A percentile compares a stretch with the other conserved stretches of the same genome.
These are phyloP conservation scores for Sigmodon hispidus DNA, from an alignment of 2,113 vertebrate genomes.

Conservation along the genomic window DNA sequence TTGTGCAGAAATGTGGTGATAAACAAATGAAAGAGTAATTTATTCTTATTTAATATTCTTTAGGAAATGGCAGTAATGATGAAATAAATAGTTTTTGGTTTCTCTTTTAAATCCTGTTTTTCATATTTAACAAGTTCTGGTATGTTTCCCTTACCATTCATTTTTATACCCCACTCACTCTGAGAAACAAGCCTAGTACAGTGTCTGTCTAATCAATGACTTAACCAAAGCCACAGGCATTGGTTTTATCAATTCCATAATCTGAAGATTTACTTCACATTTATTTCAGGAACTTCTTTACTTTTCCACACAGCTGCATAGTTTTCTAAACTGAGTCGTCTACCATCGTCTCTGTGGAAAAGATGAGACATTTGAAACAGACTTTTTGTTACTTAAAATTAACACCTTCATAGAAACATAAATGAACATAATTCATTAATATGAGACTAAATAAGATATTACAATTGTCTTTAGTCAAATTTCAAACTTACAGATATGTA, in stretches of 20 bases:
- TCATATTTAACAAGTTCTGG: background rate
- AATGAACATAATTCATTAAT: background rate
- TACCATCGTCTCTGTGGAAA: background rate
- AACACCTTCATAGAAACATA: background rate
- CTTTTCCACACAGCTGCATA: background rate
- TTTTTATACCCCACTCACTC: background rate
- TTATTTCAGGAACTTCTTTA: background rate
- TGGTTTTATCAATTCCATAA: background rate
- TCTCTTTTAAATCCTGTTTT: background rate
- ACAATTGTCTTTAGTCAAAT: background rate
- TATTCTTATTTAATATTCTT: background rate
- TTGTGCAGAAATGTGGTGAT: background rate
- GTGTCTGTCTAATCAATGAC: background rate
- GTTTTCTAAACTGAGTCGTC: background rate
- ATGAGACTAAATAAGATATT: background rate
- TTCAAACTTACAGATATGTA: background rate
- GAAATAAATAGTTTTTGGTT: background rate
- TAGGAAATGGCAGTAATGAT: background rate
- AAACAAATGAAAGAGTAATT: background rate
- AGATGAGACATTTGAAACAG: background rate
- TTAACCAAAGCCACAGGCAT: background rate
- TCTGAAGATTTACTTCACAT: background rate
- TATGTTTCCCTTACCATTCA: background rate
- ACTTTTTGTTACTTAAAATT: background rate
- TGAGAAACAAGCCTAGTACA: background rate